These are phyloP conservation scores for Gadus macrocephalus DNA, from an alignment of 2,113 vertebrate species.

Conservation along the genomic window DNA sequence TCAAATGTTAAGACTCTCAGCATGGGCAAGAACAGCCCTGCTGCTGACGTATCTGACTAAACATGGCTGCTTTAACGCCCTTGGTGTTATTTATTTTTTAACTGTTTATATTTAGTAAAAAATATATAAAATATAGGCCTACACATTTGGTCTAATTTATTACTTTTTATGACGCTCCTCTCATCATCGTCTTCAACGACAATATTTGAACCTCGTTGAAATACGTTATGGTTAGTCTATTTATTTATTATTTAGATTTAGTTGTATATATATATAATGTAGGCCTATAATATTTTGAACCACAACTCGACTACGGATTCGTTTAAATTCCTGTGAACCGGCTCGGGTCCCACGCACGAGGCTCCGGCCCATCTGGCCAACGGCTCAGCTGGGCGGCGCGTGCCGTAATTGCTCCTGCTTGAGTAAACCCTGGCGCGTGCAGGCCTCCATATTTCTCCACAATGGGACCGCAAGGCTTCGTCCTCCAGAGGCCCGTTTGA, in stretches of 20 bases:
- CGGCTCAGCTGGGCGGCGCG: conserved; percentile 45
- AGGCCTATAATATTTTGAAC: neutral
- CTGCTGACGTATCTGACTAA: no score
- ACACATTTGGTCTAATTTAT: no score
- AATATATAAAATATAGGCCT: no score
- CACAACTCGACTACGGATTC: neutral
- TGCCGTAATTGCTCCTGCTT: conserved; percentile 45
- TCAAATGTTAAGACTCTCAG: conserved; percentile 41
- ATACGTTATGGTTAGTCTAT: no score
- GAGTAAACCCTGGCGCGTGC: conserved; percentile 39
- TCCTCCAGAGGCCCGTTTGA: no score
- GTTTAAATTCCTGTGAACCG: conserved; percentile 5
- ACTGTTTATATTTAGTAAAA: neutral
- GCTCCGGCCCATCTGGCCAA: conserved; percentile 29
- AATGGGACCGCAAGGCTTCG: neutral
- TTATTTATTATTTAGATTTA: neutral
- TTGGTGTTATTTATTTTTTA: neutral
- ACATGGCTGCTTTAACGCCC: no score
- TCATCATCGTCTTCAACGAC: no score
- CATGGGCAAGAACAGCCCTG: no score
- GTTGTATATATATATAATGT: neutral
- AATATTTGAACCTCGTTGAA: no score
- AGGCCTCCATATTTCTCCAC: neutral
- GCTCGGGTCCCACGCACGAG: neutral
- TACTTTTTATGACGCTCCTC: no score